Conservation (phyloP, 2,888 invertebrate genomes). For the Eilema caniola region DNA sequence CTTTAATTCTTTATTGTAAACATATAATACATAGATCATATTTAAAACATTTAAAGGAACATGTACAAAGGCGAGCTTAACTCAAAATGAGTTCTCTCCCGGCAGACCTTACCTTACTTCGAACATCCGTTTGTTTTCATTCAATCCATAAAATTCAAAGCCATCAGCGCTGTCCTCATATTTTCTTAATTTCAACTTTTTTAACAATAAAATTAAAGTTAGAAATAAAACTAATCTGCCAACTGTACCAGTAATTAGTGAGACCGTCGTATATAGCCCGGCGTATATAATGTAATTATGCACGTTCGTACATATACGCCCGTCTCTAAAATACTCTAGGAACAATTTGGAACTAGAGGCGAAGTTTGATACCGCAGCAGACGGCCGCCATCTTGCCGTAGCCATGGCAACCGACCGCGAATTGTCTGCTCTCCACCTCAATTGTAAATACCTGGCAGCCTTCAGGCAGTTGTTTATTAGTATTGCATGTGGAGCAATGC, state of each 20-base stretch:
- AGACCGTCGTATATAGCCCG: constrained; percentile 76
- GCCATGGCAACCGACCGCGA: constrained; percentile 78
- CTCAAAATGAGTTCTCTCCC: too few relatives aligned
- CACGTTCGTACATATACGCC: constrained; percentile 76
- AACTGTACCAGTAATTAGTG: constrained; percentile 81
- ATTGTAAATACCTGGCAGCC: constrained; percentile 75
- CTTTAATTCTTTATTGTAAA: too few relatives aligned
- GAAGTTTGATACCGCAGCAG: constrained; percentile 84
- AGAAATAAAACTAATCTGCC: constrained; percentile 48
- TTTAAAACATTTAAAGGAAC: too few relatives aligned
- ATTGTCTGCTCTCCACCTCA: constrained; percentile 81
- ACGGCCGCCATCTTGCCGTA: constrained; percentile 84
- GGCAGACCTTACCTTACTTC: background rate
- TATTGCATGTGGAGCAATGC: constrained; percentile 30
- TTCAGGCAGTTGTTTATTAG: constrained; percentile 60
- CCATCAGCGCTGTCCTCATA: too few relatives aligned
- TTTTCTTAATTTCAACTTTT: background rate
- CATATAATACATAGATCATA: too few relatives aligned
- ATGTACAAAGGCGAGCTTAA: too few relatives aligned
- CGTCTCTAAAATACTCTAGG: constrained; percentile 78
- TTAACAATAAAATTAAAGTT: background rate
- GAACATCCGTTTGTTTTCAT: background rate
- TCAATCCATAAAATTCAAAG: too few relatives aligned
- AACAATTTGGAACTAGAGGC: constrained; percentile 86
- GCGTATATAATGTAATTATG: constrained; percentile 84